Percentiles rank a stretch among this genome's conserved stretches.
Conservation (phyloP, 2,888 invertebrate species). For the Pycnomerus fuliginosus region DNA sequence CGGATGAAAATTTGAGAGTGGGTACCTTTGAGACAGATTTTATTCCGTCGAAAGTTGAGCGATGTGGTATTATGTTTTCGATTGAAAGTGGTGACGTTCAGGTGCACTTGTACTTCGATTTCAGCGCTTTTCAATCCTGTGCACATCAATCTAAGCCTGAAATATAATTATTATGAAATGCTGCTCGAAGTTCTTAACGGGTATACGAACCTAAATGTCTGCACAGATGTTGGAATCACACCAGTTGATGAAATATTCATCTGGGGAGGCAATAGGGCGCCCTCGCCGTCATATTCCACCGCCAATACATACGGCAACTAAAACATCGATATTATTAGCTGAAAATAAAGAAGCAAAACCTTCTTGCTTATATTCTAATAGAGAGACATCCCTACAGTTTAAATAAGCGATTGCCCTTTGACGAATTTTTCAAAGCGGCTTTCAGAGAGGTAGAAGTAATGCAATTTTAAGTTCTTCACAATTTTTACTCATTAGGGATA, state of each 20-base stretch:
- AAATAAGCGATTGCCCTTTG: no score
- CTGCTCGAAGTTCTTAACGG: slow-evolving; percentile 5
- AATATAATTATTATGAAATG: slow-evolving; percentile 26
- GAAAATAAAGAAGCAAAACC: neutral
- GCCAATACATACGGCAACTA: slow-evolving; percentile 77
- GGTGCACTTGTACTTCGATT: slow-evolving; percentile 76
- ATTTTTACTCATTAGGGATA: no score
- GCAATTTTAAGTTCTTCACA: no score
- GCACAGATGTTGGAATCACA: slow-evolving; percentile 73
- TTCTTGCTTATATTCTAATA: no score
- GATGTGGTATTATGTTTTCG: slow-evolving; percentile 70
- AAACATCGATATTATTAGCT: slow-evolving; percentile 27
- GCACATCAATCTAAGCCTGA: slow-evolving; percentile 76
- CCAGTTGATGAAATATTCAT: slow-evolving; percentile 82
- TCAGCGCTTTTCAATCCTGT: slow-evolving; percentile 79
- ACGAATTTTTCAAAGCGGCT: no score
- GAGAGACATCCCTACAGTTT: no score
- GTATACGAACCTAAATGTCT: slow-evolving; percentile 66
- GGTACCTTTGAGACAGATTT: slow-evolving; percentile 84
- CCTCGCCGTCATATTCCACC: slow-evolving; percentile 69
- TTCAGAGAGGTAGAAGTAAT: no score
- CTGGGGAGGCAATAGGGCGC: slow-evolving; percentile 75
- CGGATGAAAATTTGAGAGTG: no score
- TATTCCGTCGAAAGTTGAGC: slow-evolving; percentile 79
- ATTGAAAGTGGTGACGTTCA: slow-evolving; percentile 75